phyloP scores from a whole-genome alignment of 30 jellyfish, hydroid and myxozoan species.

The Cassiopea andromeda region DNA sequence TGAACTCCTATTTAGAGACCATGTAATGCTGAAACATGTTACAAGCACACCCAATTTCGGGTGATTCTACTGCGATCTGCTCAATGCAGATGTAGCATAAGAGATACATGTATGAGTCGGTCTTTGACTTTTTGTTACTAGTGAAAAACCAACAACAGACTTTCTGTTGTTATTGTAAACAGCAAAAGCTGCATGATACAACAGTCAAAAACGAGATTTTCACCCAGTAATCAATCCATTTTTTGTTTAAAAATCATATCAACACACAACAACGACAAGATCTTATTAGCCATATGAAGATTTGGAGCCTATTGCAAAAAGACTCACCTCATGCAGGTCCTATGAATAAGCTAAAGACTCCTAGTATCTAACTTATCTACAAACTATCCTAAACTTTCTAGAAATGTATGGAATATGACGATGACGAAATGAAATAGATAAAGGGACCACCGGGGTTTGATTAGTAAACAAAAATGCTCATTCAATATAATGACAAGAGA shows the following conservation, averaged over 20 bases:
- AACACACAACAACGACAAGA: background rate
- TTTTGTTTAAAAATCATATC: background rate
- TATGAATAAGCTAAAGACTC: background rate
- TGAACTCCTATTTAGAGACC: too few relatives aligned
- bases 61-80: too few relatives aligned
- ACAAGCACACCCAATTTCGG: too few relatives aligned
- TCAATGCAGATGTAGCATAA: too few relatives aligned
- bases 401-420: conserved; percentile 1
- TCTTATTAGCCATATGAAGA: background rate
- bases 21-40: too few relatives aligned
- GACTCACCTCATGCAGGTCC: background rate
- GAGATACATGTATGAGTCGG: too few relatives aligned
- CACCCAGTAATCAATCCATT: background rate
- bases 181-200: too few relatives aligned
- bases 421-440: conserved; percentile 9
- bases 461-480: background rate
- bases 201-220: too few relatives aligned
- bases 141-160: too few relatives aligned
- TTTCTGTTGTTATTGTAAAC: too few relatives aligned
- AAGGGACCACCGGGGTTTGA: background rate
- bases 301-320: background rate
- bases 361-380: background rate
- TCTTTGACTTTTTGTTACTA: too few relatives aligned
- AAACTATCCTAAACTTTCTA: background rate
- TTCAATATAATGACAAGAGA: background rate